Conservation (phyloP, 2,888 invertebrate genomes). For the Lepidochitona cinerea region DNA sequence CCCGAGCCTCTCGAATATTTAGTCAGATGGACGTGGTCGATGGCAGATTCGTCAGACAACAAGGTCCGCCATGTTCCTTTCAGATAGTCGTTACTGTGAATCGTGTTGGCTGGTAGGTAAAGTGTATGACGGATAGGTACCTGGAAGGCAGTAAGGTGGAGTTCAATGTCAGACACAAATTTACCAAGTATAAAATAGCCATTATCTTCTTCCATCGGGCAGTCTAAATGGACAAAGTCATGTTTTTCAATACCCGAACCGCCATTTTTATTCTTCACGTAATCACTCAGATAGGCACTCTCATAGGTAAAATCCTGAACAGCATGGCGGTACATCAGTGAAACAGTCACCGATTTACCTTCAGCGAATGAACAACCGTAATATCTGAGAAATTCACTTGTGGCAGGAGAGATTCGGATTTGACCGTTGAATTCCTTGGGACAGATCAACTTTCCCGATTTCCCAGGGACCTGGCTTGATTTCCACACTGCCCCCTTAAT, state of each 20-base stretch:
- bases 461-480: conserved; percentile 15
- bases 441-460: conserved; percentile 31
- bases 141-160: conserved; percentile 20
- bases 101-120: conserved; percentile 27
- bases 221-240: conserved; percentile 39
- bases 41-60: conserved; percentile 36
- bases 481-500: conserved; percentile 31
- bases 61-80: conserved; percentile 44
- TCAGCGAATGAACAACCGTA: conserved; percentile 36
- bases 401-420: conserved; percentile 30
- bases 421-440: conserved; percentile 28
- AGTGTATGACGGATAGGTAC: conserved; percentile 22
- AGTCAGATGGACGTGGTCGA: conserved; percentile 33
- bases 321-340: conserved; percentile 33
- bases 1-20: no score
- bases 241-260: conserved; percentile 37
- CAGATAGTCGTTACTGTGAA: conserved; percentile 36
- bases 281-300: conserved; percentile 34
- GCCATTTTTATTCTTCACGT: conserved; percentile 17
- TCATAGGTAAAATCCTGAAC: conserved; percentile 43
- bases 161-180: conserved; percentile 19
- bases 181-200: conserved; percentile 36
- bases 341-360: conserved; percentile 25
- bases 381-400: conserved; percentile 33
- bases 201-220: conserved; percentile 33